These are phyloP conservation scores for Neosilurus hyrtlii DNA, from an alignment of 2,797 vertebrate species.

Conservation along the genomic window DNA sequence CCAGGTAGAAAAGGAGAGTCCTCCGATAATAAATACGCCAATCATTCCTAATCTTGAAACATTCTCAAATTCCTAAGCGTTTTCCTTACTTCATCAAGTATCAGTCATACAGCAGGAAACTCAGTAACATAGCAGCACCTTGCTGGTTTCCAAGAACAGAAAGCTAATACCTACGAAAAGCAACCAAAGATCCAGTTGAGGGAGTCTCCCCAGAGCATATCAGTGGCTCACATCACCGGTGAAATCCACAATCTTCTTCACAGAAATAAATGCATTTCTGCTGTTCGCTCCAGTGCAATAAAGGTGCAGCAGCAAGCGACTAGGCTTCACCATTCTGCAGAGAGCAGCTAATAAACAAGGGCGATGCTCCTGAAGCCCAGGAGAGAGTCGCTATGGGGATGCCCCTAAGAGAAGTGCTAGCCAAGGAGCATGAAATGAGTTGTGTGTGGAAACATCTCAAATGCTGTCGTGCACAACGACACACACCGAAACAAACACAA, in stretches of 20 bases:
- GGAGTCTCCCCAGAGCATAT: constrained; percentile 79
- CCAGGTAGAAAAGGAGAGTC: background rate
- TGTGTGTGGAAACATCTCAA: constrained; percentile 51
- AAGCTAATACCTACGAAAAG: constrained; percentile 79
- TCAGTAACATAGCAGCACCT: background rate
- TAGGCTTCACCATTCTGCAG: background rate
- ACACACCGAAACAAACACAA: constrained; percentile 3
- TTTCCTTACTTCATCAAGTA: background rate
- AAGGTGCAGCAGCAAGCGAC: constrained; percentile 3
- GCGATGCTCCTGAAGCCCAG: constrained; percentile 52
- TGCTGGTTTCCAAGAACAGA: background rate
- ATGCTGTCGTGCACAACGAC: background rate
- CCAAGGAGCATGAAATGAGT: constrained; percentile 59
- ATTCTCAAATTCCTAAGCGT: background rate
- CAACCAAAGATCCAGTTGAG: constrained; percentile 79
- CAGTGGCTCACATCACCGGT: constrained; percentile 52
- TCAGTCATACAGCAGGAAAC: background rate
- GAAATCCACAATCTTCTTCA: constrained; percentile 21
- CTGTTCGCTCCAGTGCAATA: background rate
- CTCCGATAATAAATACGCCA: background rate
- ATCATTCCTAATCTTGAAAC: background rate
- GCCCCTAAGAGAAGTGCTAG: constrained; percentile 64
- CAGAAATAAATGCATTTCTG: background rate
- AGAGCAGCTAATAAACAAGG: constrained; percentile 67
- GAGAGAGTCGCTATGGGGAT: constrained; percentile 76